Conservation (phyloP, 35 echinoderm and acorn worm genomes). For the Apostichopus californicus region DNA sequence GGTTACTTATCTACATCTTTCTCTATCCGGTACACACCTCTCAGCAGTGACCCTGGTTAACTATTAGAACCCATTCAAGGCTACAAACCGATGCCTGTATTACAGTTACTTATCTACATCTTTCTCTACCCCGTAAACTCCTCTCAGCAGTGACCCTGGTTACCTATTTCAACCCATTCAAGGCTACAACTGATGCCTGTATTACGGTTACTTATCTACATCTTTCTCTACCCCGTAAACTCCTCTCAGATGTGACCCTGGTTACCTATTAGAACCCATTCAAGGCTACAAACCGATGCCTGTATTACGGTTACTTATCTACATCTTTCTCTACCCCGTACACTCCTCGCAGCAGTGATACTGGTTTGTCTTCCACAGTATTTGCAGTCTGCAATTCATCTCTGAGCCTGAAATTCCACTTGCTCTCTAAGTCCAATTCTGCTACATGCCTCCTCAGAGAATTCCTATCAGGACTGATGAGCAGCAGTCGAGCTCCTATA, state of each 20-base stretch:
- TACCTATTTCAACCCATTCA: too few relatives aligned
- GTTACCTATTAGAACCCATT: neutral
- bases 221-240: neutral
- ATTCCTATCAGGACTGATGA: slow-evolving; percentile 90
- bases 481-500: slow-evolving; percentile 80
- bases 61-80: too few relatives aligned
- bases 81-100: neutral
- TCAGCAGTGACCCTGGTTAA: too few relatives aligned
- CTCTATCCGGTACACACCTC: neutral
- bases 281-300: neutral
- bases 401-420: slow-evolving; percentile 87
- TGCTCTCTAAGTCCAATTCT: slow-evolving; percentile 78
- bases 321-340: slow-evolving; percentile 59
- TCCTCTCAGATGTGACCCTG: slow-evolving; percentile 43
- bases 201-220: neutral
- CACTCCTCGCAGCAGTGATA: slow-evolving; percentile 77
- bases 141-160: slow-evolving; percentile 79
- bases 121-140: slow-evolving; percentile 50
- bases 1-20: neutral
- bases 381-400: slow-evolving; percentile 98
- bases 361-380: slow-evolving; percentile 68
- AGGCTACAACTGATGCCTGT: neutral
- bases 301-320: neutral
- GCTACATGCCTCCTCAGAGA: slow-evolving; percentile 80
- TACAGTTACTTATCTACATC: neutral